These are phyloP conservation scores for Aurelia sp. DNA, from an alignment of 30 jellyfish, hydroid and myxozoan genomes.

Conservation along the genomic window DNA sequence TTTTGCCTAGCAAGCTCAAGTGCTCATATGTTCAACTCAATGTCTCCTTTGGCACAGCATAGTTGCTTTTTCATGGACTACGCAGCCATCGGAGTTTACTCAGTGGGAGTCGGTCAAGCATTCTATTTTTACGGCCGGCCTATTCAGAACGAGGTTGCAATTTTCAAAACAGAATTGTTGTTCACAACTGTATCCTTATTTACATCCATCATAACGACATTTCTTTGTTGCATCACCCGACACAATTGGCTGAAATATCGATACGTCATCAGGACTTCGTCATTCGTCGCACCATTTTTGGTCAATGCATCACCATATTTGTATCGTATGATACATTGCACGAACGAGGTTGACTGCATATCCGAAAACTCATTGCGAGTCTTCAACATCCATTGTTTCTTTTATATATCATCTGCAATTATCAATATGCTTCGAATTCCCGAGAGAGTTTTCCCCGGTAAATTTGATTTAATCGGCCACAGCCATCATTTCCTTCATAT, in stretches of 20 bases:
- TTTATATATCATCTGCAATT: constrained; percentile 74
- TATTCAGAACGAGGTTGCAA: constrained; percentile 21
- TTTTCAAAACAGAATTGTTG: constrained; percentile 28
- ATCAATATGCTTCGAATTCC: constrained; percentile 90
- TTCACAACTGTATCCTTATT: constrained; percentile 57
- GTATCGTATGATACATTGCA: constrained; percentile 65
- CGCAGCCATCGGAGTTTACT: constrained; percentile 93
- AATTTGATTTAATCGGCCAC: constrained; percentile 87
- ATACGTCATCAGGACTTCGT: constrained; percentile 77
- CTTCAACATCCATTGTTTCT: constrained; percentile 69
- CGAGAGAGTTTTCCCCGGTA: constrained; percentile 91
- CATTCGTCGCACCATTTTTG: constrained; percentile 85
- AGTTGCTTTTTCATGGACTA: constrained; percentile 91
- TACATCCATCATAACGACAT: constrained; percentile 80
- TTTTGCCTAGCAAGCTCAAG: constrained; percentile 85
- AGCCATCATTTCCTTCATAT: constrained; percentile 94
- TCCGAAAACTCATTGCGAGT: constrained; percentile 46
- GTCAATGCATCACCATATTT: constrained; percentile 90
- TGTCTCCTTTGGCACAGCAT: constrained; percentile 86
- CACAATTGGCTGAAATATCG: constrained; percentile 73
- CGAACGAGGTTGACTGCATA: constrained; percentile 49
- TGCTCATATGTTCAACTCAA: constrained; percentile 93
- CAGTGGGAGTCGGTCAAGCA: constrained; percentile 94
- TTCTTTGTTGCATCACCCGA: constrained; percentile 82
- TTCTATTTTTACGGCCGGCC: constrained; percentile 86